Evolutionary conservation across 2,113 vertebrate species (phyloP), one percentile per base, ranked within the genome.

Genomic region (Thymallus thymallus): DNA sequence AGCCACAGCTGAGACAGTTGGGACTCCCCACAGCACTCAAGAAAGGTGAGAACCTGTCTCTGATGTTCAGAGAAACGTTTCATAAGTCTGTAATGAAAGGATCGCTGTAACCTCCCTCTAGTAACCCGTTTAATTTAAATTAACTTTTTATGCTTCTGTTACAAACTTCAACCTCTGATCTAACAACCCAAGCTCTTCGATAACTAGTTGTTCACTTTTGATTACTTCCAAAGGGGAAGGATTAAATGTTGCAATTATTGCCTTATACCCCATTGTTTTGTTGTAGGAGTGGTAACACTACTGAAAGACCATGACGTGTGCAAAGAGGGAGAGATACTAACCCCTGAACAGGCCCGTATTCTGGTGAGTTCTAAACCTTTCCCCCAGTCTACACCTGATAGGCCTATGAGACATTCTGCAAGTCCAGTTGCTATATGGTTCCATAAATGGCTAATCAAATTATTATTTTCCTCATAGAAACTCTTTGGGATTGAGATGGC

Each of bases 401-500:
- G 35, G 35, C 35, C 35, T 41, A 41, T 41, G 35, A 41, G 62
- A 29, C 22, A 23, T 24, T n/a, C 20, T 22, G 23, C 35, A 41
- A 41, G 35, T 41, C 35, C 35, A 41, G 35, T 29, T 64, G 22
- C 13, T 26, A 6, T 3, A 26, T 24, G 23, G 5, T 18, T 24
- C 6, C 13, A 61, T 58, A 18, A 18, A 12, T 22, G 20, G n/a
- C 58, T 23, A 22, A 22, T 24, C 64, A n/a, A 35, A 67, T 67
- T 35, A 12, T 68, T 13, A 29, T 13, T 77, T 62, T 68, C 14
- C 67, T 68, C 5, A n/a, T 85, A 99, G 97, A 99, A 99, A 95
- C 95, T 98, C 29, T 94, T 98, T 0, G 94, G 91, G n/a, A 92
- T 95, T 0, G 93, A 96, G 79, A 98, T 98, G 97, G 96, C 95